A percentile compares a stretch with the other conserved stretches of the same genome.
Conservation (phyloP, 1,140 invertebrate species). For the Pristionchus pacificus region DNA sequence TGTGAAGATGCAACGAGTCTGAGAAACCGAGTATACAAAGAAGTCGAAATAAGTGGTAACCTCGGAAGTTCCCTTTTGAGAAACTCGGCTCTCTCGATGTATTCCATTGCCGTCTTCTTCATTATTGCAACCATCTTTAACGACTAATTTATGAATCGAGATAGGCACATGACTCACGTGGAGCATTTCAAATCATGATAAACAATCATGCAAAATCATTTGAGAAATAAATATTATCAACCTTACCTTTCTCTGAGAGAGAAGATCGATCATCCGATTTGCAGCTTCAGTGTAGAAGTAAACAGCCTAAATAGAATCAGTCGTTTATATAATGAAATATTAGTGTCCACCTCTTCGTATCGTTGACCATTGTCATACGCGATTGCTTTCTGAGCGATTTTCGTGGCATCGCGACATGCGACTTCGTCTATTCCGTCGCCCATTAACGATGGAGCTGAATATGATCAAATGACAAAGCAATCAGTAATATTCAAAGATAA, state of each 20-base stretch:
- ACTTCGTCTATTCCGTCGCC: slow-evolving; percentile 18
- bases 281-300: slow-evolving; percentile 29
- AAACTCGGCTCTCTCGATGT: slow-evolving; percentile 27
- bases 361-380: slow-evolving; percentile 23
- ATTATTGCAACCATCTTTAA: slow-evolving; percentile 20
- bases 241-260: slow-evolving; percentile 18
- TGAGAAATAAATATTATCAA: not conserved
- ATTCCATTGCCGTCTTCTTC: slow-evolving; percentile 26
- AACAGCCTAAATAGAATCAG: slow-evolving; percentile 9
- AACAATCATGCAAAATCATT: too few species aligned
- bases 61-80: slow-evolving; percentile 18
- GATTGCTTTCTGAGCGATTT: slow-evolving; percentile 21
- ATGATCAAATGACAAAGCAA: too few species aligned
- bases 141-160: not conserved
- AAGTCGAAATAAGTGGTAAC: not conserved
- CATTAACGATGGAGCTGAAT: too few species aligned
- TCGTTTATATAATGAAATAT: not conserved
- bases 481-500: too few species aligned
- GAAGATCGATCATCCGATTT: slow-evolving; percentile 16
- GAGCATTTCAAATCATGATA: slow-evolving; percentile 9
- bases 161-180: not conserved
- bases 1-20: not conserved
- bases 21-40: not conserved
- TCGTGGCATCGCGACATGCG: slow-evolving; percentile 15
- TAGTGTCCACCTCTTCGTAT: slow-evolving; percentile 17